phyloP scores from a whole-genome alignment of 2,113 vertebrate species.

The Bufo gargarizans region DNA sequence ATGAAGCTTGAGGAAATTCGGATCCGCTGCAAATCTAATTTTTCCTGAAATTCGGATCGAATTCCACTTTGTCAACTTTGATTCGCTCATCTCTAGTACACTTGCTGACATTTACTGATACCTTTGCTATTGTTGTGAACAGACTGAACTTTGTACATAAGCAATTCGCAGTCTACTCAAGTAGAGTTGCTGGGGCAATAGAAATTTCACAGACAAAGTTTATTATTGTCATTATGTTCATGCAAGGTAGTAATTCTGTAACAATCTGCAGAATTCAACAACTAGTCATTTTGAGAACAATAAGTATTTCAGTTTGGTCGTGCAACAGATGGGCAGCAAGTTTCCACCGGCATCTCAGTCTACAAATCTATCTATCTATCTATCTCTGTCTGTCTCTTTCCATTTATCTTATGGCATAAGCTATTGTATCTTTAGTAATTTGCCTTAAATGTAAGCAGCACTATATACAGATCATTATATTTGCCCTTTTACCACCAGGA shows the following conservation, averaged over 20 bases:
- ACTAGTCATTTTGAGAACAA: not conserved
- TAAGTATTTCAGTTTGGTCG: not conserved
- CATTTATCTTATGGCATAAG: too few species aligned
- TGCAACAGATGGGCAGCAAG: not conserved
- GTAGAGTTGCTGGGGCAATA: not conserved
- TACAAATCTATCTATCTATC: not conserved
- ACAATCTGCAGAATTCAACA: constrained; percentile 19
- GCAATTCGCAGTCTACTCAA: not conserved
- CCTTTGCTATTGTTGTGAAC: not conserved
- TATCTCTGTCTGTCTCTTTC: not conserved
- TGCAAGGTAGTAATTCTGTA: constrained; percentile 18
- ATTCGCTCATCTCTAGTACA: too few species aligned
- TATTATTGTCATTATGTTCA: constrained; percentile 31
- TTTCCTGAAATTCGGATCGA: too few species aligned
- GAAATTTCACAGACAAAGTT: not conserved
- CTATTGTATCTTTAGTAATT: too few species aligned
- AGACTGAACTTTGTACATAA: not conserved
- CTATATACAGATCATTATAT: not conserved
- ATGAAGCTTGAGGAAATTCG: too few species aligned
- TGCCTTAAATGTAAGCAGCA: too few species aligned
- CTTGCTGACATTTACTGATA: not conserved
- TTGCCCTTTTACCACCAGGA: too few species aligned
- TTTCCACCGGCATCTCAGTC: not conserved
- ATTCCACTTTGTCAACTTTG: too few species aligned
- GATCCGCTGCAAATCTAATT: too few species aligned